Evolutionary conservation across 2,888 invertebrate species (phyloP).

Genomic region (Platynereis dumerilii): DNA sequence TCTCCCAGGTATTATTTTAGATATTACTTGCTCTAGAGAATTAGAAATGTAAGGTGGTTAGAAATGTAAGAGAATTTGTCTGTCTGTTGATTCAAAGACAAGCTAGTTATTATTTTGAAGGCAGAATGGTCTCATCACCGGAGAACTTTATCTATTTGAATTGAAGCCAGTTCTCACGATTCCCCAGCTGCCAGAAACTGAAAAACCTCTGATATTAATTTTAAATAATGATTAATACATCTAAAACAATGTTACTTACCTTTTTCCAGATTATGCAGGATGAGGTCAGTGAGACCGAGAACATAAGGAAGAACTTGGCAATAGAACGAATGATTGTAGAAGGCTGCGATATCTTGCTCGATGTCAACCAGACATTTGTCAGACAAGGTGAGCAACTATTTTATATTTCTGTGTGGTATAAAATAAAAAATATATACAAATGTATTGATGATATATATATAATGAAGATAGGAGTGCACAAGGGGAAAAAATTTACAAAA

Average conservation of each 20-base stretch:
- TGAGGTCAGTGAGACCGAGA: slow-evolving; percentile 89
- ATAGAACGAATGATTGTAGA: slow-evolving; percentile 93
- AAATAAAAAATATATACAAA: too few relatives aligned
- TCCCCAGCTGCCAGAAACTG: neutral
- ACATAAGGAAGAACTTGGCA: slow-evolving; percentile 86
- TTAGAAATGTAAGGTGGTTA: too few relatives aligned
- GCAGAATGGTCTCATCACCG: too few relatives aligned
- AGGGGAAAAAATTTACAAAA: too few relatives aligned
- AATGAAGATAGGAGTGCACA: too few relatives aligned
- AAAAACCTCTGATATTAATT: neutral
- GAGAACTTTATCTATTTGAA: too few relatives aligned
- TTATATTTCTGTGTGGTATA: neutral
- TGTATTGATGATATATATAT: too few relatives aligned
- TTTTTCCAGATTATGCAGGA: slow-evolving; percentile 75
- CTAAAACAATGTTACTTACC: neutral
- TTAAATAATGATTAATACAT: neutral
- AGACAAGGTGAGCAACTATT: slow-evolving; percentile 73
- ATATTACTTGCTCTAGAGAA: too few relatives aligned
- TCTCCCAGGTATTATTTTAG: slow-evolving; percentile 65
- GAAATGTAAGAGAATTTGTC: too few relatives aligned
- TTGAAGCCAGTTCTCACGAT: neutral
- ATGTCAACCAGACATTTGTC: slow-evolving; percentile 92
- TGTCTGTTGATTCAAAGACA: too few relatives aligned
- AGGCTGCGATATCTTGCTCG: slow-evolving; percentile 88
- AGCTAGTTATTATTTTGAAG: too few relatives aligned